These are phyloP conservation scores for Antechinus flavipes DNA, from an alignment of 2,113 vertebrate genomes.

Conservation along the genomic window DNA sequence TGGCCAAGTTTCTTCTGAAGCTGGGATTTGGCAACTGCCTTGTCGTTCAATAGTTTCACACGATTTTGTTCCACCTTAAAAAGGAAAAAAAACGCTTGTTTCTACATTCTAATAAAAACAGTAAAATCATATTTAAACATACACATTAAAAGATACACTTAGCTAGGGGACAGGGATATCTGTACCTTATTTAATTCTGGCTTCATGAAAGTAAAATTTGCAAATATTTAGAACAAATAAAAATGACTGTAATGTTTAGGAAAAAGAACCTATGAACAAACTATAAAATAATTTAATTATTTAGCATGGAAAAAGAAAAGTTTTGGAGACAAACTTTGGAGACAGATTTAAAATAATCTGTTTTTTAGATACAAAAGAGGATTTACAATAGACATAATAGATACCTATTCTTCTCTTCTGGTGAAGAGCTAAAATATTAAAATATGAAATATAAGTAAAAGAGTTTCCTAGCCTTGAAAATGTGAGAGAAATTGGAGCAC, in stretches of 20 bases:
- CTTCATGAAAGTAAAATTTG: background rate
- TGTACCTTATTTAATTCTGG: background rate
- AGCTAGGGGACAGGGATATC: background rate
- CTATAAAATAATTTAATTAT: background rate
- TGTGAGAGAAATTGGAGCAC: background rate
- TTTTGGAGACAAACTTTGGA: background rate
- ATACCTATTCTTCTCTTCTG: constrained; percentile 14
- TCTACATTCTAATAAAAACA: constrained; percentile 27
- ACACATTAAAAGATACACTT: background rate
- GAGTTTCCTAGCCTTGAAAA: constrained; percentile 36
- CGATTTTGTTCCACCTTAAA: constrained; percentile 96
- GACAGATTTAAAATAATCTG: background rate
- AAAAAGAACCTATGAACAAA: background rate
- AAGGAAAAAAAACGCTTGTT: constrained; percentile 33
- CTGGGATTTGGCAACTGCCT: constrained; percentile 95
- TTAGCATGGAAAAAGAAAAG: background rate
- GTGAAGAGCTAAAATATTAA: constrained; percentile 16
- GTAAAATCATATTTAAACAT: constrained; percentile 21
- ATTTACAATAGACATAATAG: background rate
- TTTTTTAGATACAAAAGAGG: background rate
- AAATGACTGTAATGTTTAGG: background rate
- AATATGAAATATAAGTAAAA: background rate
- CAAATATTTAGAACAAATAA: background rate
- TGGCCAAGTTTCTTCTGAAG: constrained; percentile 98
- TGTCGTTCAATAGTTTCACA: constrained; percentile 96